Conservation (phyloP, 2,113 vertebrate species). For the Elachura formosa region DNA sequence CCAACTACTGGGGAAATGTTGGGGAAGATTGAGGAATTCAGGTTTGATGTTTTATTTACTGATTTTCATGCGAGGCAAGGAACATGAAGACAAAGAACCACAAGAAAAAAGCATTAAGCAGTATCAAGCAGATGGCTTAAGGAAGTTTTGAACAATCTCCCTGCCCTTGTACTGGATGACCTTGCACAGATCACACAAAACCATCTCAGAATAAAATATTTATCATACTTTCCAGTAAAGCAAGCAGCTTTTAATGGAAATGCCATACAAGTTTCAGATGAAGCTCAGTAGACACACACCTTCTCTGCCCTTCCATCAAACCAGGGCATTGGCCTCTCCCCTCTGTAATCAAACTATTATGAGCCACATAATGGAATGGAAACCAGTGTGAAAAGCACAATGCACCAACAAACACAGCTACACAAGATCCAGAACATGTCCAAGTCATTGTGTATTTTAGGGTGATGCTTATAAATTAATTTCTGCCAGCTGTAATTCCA, state of each 20-base stretch:
- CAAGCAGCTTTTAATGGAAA: not conserved
- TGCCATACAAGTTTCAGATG: not conserved
- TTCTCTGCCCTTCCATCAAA: not conserved
- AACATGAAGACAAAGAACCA: not conserved
- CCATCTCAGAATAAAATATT: not conserved
- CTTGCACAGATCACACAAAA: not conserved
- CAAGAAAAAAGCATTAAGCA: not conserved
- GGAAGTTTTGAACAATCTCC: not conserved
- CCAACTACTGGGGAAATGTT: not conserved
- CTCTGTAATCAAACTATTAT: not conserved
- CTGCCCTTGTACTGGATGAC: not conserved
- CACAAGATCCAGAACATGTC: not conserved
- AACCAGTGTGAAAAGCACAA: not conserved
- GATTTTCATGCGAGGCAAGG: not conserved
- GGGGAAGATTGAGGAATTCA: not conserved
- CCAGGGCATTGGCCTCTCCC: not conserved
- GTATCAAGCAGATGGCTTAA: not conserved
- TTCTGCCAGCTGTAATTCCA: not conserved
- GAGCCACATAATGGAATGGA: not conserved
- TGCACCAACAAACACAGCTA: not conserved
- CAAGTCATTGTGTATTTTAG: accelerated
- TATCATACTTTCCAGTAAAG: not conserved
- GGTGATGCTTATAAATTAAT: not conserved
- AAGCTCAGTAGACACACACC: not conserved
- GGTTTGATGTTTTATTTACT: not conserved